Conservation (phyloP, 2,888 invertebrate species). For the Heliconius charithonia region DNA sequence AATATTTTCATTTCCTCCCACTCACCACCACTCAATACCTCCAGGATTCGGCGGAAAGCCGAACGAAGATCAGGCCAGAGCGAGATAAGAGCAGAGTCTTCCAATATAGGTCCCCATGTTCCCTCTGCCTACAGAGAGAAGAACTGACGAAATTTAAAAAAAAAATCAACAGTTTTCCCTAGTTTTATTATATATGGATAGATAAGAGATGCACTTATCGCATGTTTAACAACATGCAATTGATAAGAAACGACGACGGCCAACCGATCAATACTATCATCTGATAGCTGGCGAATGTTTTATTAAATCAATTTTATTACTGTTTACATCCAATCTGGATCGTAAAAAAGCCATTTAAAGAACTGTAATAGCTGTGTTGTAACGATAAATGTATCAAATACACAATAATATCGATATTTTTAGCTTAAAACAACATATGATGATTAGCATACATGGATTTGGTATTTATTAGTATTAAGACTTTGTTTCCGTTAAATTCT, state of each 20-base stretch:
- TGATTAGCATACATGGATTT: not conserved
- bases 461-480: not conserved
- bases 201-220: constrained; percentile 45
- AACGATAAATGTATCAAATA: not conserved
- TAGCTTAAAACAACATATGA: not conserved
- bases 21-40: too few species aligned
- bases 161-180: not conserved
- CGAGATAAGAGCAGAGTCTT: too few species aligned
- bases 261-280: constrained; percentile 45
- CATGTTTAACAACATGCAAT: constrained; percentile 47
- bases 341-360: constrained; percentile 42
- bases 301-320: constrained; percentile 45
- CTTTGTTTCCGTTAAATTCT: too few species aligned
- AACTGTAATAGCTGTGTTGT: not conserved
- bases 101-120: too few species aligned
- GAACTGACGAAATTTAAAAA: not conserved
- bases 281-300: constrained; percentile 43
- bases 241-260: constrained; percentile 42
- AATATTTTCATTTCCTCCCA: too few species aligned
- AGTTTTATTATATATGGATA: not conserved
- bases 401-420: not conserved
- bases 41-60: too few species aligned
- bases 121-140: too few species aligned
- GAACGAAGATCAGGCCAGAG: too few species aligned
- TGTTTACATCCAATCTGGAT: constrained; percentile 33